phyloP scores from a whole-genome alignment of 2,113 vertebrate genomes.

The Dasypus novemcinctus region DNA sequence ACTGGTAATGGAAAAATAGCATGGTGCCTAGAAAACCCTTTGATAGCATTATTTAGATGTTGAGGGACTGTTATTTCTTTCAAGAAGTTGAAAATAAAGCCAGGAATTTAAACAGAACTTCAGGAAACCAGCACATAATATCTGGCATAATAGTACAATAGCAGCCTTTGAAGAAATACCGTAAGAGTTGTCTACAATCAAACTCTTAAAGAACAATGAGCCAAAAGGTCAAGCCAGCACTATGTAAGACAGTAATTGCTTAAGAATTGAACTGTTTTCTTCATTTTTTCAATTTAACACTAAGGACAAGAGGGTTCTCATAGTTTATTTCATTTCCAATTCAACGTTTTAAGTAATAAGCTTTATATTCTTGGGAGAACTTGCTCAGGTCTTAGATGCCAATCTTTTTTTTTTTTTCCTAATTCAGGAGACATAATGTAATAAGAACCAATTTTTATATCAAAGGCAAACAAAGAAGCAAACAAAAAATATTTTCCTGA shows the following conservation, averaged over 20 bases:
- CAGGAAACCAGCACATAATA: not conserved
- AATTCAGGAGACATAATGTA: not conserved
- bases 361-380: not conserved
- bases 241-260: not conserved
- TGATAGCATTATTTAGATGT: slow-evolving; percentile 26
- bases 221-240: not conserved
- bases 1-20: slow-evolving; percentile 50
- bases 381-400: not conserved
- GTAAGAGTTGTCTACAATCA: not conserved
- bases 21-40: slow-evolving; percentile 36
- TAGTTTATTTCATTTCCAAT: not conserved
- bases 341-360: slow-evolving; percentile 23
- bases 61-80: not conserved
- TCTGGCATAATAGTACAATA: not conserved
- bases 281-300: not conserved
- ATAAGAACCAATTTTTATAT: not conserved
- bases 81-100: slow-evolving; percentile 42
- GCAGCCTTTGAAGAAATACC: not conserved
- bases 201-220: not conserved
- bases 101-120: slow-evolving; percentile 1
- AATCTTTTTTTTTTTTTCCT: not conserved
- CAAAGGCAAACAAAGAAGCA: not conserved
- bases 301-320: not conserved
- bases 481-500: not conserved
- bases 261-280: not conserved